Evolutionary conservation across 2,888 invertebrate species (phyloP).

Genomic region (Sceliomorpha sp.): DNA sequence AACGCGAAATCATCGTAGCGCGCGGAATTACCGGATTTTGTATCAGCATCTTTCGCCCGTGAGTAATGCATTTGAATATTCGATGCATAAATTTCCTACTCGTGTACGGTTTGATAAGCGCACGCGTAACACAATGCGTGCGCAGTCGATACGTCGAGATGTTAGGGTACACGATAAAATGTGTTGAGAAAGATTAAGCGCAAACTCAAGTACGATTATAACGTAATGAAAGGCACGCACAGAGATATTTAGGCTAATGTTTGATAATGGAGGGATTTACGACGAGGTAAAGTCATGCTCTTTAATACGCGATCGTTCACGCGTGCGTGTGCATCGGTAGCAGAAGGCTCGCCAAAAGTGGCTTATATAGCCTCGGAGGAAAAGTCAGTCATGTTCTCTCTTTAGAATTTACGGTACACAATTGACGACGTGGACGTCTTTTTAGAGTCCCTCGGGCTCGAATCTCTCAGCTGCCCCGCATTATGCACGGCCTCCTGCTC

Average conservation of each 20-base stretch:
- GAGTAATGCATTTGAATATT: neutral
- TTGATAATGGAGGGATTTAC: slow-evolving; percentile 21
- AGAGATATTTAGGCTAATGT: slow-evolving; percentile 27
- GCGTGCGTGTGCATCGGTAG: slow-evolving; percentile 35
- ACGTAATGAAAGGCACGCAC: slow-evolving; percentile 4
- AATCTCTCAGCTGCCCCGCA: slow-evolving; percentile 72
- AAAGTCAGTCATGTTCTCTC: slow-evolving; percentile 59
- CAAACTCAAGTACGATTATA: slow-evolving; percentile 5
- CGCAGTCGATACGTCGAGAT: neutral
- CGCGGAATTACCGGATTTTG: slow-evolving; percentile 4
- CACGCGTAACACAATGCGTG: neutral
- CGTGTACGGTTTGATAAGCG: neutral
- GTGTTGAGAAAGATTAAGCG: slow-evolving; percentile 7
- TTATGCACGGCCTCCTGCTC: slow-evolving; percentile 73
- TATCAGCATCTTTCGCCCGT: slow-evolving; percentile 1
- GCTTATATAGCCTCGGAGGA: slow-evolving; percentile 51
- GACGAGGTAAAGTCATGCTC: slow-evolving; percentile 19
- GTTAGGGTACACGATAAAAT: neutral
- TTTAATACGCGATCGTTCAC: slow-evolving; percentile 31
- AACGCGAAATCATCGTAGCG: slow-evolving; percentile 2
- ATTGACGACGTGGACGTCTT: slow-evolving; percentile 45
- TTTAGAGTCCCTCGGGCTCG: slow-evolving; percentile 56
- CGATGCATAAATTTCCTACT: neutral
- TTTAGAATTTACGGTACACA: slow-evolving; percentile 54
- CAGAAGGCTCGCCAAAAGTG: slow-evolving; percentile 53